Conservation (phyloP, 2,888 invertebrate genomes). For the Nemotelus nigrinus region DNA sequence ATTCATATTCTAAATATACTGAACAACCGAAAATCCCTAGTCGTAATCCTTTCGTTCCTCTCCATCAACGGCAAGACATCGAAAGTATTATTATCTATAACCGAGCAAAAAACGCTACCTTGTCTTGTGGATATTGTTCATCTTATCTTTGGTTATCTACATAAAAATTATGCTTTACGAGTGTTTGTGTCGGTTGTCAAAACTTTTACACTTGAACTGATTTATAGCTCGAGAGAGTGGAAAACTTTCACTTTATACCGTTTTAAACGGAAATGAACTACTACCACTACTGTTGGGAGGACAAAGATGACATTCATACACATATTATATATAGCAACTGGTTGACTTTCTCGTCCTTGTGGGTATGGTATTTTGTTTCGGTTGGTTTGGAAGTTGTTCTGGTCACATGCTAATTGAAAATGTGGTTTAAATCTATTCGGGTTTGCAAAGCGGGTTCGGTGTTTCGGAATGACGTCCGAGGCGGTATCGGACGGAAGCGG, state of each 20-base stretch:
- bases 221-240: constrained; percentile 52
- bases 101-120: neutral
- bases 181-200: constrained; percentile 56
- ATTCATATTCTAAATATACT: constrained; percentile 12
- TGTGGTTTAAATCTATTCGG: constrained; percentile 35
- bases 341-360: constrained; percentile 2
- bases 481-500: no score
- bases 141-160: constrained; percentile 14
- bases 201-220: constrained; percentile 59
- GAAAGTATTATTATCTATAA: no score
- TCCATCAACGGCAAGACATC: neutral
- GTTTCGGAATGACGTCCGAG: no score
- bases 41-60: constrained; percentile 31
- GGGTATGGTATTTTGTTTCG: neutral
- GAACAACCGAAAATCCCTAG: constrained; percentile 19
- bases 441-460: neutral
- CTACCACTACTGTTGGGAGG: neutral
- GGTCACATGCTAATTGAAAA: constrained; percentile 35
- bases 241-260: constrained; percentile 24
- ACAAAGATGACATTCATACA: neutral
- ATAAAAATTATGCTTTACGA: constrained; percentile 29
- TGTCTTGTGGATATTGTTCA: neutral
- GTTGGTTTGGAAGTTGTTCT: constrained; percentile 5
- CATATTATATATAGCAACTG: no score
- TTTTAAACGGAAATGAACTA: neutral